Evolutionary conservation across 2,797 vertebrate species (phyloP), one percentile per base, ranked within the genome.

Genomic region (Monodelphis domestica): DNA sequence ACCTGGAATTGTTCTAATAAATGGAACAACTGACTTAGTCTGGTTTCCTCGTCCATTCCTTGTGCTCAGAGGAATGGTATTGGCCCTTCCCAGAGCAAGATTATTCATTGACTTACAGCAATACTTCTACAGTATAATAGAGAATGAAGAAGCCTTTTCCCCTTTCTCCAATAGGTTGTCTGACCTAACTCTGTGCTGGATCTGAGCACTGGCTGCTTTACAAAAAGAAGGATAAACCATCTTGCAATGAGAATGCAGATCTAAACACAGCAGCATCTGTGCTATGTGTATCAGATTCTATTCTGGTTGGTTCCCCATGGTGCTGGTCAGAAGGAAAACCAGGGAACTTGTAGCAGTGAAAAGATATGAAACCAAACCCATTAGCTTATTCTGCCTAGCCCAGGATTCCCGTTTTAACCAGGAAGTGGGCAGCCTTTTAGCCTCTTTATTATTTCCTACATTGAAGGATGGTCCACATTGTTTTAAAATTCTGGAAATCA

Each of bases 401-500:
- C 93, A 70, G 57, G 59, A 63, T 93, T 89, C 78, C 91, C 2
- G 15, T 52, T 57, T 91, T 87, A 6, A 90, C 56, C 54, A 55
- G 94, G 95, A 97, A 96, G 87, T 87, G 21, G 87, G 89, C 6
- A 53, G 92, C 78, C 2, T 90, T 92, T 88, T 50, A 51, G 90
- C 57, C 87, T 53, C 93, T 92, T 92, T 91, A 91, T 93, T 91
- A 96, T 94, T 96, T 96, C 95, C 95, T 96, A 59, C 93, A 89
- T 92, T 89, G 93, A 50, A 95, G 89, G 89, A 17, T 84, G 57
- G 89, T 63, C 93, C 84, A 94, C 54, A 56, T 94, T 89, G 91
- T 88, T 96, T 95, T 88, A 93, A 92, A 96, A 89, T 88, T 84
- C 94, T 93, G 90, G 96, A 96, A 92, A 87, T 93, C 87, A 91